Evolutionary conservation across 2,888 invertebrate species (phyloP).

Genomic region (Limenitis camilla): DNA sequence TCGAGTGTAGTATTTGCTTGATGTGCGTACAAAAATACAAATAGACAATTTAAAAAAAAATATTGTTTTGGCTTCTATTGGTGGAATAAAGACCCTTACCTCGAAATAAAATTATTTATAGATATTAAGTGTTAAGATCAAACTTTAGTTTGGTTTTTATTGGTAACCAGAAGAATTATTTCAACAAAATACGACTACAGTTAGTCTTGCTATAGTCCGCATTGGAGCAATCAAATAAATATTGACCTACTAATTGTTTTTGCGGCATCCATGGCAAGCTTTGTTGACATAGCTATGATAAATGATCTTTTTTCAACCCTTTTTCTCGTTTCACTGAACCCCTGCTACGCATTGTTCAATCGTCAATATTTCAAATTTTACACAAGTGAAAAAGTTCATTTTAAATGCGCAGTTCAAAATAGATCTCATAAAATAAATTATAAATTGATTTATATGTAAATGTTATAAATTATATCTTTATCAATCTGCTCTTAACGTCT

Average conservation of each 20-base stretch:
- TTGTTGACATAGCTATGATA: conserved; percentile 67
- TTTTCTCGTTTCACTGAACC: conserved; percentile 26
- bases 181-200: too few relatives aligned
- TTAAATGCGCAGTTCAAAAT: neutral
- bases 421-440: neutral
- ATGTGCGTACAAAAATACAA: too few relatives aligned
- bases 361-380: conserved; percentile 29
- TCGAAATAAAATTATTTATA: too few relatives aligned
- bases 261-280: conserved; percentile 59
- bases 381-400: conserved; percentile 8
- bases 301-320: conserved; percentile 62
- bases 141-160: too few relatives aligned
- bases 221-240: conserved; percentile 64
- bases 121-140: too few relatives aligned
- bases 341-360: conserved; percentile 26
- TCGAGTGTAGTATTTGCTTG: too few relatives aligned
- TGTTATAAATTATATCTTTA: neutral
- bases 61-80: too few relatives aligned
- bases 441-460: neutral
- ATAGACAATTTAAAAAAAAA: too few relatives aligned
- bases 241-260: conserved; percentile 72
- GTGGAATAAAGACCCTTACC: too few relatives aligned
- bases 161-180: too few relatives aligned
- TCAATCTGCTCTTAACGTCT: too few relatives aligned
- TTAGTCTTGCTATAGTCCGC: neutral